Evolutionary conservation across 2,797 vertebrate species (phyloP), one percentile per base, ranked within the genome.

Genomic region (Ctenopoma multispine): DNA sequence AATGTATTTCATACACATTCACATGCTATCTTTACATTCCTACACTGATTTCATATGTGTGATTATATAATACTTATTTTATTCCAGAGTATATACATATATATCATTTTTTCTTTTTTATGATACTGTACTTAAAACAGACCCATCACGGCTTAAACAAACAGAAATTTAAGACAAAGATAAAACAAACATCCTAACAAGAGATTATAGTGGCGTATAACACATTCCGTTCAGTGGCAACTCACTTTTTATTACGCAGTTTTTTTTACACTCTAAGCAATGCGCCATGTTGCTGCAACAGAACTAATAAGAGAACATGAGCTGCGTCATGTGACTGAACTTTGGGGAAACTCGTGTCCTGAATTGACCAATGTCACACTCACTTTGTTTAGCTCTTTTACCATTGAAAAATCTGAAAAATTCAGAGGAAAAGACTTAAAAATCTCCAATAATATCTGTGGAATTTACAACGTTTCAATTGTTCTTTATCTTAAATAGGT

Each of bases 251-350:
- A 41, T 15, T n/a, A 15, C 14, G 1, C 6, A 4, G 41, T 49
- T 63, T 53, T 51, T 41, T 43, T 24, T 24, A 31, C 29, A 31
- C 66, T 60, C 50, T 2, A 21, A 69, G 69, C 21, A 0, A 31
- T 23, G 59, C 31, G 55, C 41, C 6, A 17, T 14, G 61, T 44
- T 50, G 41, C 68, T 66, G 58, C 4, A 66, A 46, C 66, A 74
- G 4, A 31, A 78, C 40, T 54, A 75, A 72, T 57, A 69, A 65
- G 20, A 57, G 63, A 74, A 62, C 88, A 31, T 7, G 87, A 71
- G 87, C 75, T 11, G 48, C 7, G 20, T 82, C 84, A 82, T 89
- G 88, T 88, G 87, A 87, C 40, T 12, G 50, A 65, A 75, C 43
- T 63, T 41, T 48, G 55, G 51, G 11, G 47, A 44, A 29, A 54